Evolutionary conservation across 2,113 vertebrate species (phyloP), one percentile per base, ranked within the genome.

Genomic region (Bungarus multicinctus): DNA sequence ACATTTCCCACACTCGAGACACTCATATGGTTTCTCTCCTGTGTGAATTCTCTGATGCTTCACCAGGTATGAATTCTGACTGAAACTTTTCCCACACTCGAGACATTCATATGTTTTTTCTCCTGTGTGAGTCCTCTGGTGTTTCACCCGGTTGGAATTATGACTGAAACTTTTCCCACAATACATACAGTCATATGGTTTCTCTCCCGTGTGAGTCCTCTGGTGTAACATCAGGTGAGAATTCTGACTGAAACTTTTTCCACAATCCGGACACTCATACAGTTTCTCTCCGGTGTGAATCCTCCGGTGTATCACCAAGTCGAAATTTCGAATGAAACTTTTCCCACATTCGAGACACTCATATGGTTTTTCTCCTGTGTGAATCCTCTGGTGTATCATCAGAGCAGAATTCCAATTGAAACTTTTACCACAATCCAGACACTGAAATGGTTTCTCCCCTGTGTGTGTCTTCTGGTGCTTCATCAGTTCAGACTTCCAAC

Each of bases 401-500:
- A 69, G 60, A 14, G 60, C 30, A 2, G 60, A 69, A n/a, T 69
- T 69, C 60, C 60, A 69, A n/a, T 14, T n/a, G 30, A 69, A 69
- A 69, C 10, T n/a, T 69, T 69, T 69, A n/a, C 60, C 60, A 69
- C 60, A 69, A 69, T 69, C 60, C 60, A 69, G 60, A 69, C 60
- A 69, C 12, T 69, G 60, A 69, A 69, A 69, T 69, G 60, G 60
- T 69, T 69, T 69, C 60, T 69, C 60, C 30, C 30, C 60, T n/a
- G 1, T 69, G 11, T 69, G 60, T 2, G 30, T 14, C 60, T 69
- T 69, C 4, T n/a, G 60, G 60, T 69, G 60, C 60, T 69, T 69
- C 30, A 69, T 12, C 27, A 69, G 30, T 69, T 69, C 60, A 69
- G 60, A 69, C 87, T 96, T 96, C 81, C 96, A 96, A 81, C 90